phyloP scores from a whole-genome alignment of 1,140 invertebrate species.

The fruit fly (Drosophila melanogaster) region DNA sequence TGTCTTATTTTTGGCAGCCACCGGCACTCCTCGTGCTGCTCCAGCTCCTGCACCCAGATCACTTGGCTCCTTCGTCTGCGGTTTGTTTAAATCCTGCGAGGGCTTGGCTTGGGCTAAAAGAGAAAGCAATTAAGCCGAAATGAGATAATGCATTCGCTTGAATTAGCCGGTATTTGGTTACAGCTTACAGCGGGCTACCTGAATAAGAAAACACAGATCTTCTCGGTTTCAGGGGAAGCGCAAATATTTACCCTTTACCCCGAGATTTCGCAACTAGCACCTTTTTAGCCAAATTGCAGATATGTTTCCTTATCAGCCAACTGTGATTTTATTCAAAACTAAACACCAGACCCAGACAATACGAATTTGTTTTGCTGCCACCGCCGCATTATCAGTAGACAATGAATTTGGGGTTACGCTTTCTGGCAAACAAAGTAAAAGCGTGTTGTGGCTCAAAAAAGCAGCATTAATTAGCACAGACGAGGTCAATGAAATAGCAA shows the following conservation, averaged over 20 bases:
- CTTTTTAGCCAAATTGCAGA: conserved; percentile 18
- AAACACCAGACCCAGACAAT: conserved; percentile 50
- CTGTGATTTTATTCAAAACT: conserved; percentile 35
- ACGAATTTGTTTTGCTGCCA: neutral
- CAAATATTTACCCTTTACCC: conserved; percentile 47
- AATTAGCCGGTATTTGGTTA: conserved; percentile 50
- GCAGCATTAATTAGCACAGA: conserved; percentile 26
- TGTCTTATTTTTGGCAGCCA: conserved; percentile 62
- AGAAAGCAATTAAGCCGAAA: conserved; percentile 61
- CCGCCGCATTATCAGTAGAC: conserved; percentile 45
- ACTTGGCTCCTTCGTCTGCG: conserved; percentile 45
- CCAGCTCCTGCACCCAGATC: conserved; percentile 29
- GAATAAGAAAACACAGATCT: conserved; percentile 10
- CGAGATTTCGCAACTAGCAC: conserved; percentile 41
- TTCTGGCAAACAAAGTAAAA: conserved; percentile 31
- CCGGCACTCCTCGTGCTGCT: neutral
- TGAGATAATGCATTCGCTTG: conserved; percentile 39
- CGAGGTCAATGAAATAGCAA: neutral
- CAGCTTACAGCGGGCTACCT: conserved; percentile 43
- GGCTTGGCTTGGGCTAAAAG: conserved; percentile 68
- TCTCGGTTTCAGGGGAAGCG: conserved; percentile 14
- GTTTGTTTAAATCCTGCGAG: conserved; percentile 37
- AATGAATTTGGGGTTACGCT: conserved; percentile 26
- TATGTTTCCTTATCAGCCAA: conserved; percentile 39
- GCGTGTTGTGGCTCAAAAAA: conserved; percentile 41